Base-by-base conservation (phyloP, 2,797 vertebrate species). In the Pantherophis alleghaniensis region DNA sequence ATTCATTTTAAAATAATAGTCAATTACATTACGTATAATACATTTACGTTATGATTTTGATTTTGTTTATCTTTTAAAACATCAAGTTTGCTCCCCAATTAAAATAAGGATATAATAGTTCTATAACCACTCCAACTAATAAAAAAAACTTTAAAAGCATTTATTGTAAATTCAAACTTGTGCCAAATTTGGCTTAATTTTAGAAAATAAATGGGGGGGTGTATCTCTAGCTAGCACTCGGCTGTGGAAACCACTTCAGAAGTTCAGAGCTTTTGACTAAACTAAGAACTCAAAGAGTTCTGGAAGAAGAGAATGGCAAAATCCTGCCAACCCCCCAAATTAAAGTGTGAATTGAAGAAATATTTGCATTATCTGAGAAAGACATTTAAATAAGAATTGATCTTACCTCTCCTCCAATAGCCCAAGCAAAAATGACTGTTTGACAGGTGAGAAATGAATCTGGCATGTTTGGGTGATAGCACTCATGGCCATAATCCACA, bases 381-480 rank as follows among this genome's bases (percentile, higher is more conserved):
- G 12, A 57, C 18, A 1, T n/a, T 5, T 56, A 83, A 69, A 74
- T 7, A 91, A 51, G 14, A 10, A 79, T 87, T 47, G 90, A 86
- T 91, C 98, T 92, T 96, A 99, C 98, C 98, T 98, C 98, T 96
- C 98, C 98, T 94, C 98, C 98, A 90, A 98, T 98, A 95, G 98
- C 98, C 98, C 98, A 99, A 53, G 98, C 98, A 56, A 98, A 98
- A 96, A 98, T 96, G 87, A 99, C 97, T 0, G 98, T 98, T 96
- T 98, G 98, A 57, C 98, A 99, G 1, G 98, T 98, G 22, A 98
- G 95, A 94, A 99, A 99, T 1, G 98, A 97, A 61, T 98, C 98
- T 0, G 98, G 98, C 98, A 99, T 99, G 95, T 99, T 99, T 37
- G 98, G 98, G 90, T 99, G 98, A 95, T 98, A 98, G 92, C 98